phyloP scores from a whole-genome alignment of 37 sponge, comb jelly and placozoan species.

The Ianthella basta region DNA sequence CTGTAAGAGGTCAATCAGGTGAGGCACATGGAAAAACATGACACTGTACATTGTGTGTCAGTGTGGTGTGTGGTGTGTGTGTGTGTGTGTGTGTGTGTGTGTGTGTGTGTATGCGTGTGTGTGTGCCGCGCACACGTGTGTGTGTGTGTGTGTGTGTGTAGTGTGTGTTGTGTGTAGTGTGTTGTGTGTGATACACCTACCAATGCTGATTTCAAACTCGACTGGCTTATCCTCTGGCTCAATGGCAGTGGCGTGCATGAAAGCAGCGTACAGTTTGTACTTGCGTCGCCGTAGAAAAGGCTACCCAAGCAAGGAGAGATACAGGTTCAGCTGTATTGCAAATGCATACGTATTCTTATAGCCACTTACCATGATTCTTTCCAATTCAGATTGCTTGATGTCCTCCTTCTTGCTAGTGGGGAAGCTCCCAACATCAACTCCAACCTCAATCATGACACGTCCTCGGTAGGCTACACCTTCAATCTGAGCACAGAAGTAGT shows the following conservation, averaged over 20 bases:
- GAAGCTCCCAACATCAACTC: conserved; percentile 31
- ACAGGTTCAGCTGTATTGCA: too few species aligned
- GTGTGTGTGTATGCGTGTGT: too few species aligned
- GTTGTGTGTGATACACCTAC: conserved; percentile 10
- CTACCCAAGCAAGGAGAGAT: not conserved
- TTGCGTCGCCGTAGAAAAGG: conserved; percentile 50
- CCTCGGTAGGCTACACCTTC: conserved; percentile 77
- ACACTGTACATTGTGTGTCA: not conserved
- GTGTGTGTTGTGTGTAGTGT: too few species aligned
- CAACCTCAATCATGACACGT: conserved; percentile 58
- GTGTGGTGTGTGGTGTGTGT: not conserved
- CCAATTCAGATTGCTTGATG: not conserved
- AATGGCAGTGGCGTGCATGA: conserved; percentile 69
- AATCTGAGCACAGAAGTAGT: conserved; percentile 15
- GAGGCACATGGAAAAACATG: not conserved
- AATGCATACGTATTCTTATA: not conserved
- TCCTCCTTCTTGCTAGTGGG: conserved; percentile 30
- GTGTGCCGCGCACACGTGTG: too few species aligned
- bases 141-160: too few species aligned
- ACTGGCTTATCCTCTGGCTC: conserved; percentile 37
- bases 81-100: too few species aligned
- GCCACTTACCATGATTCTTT: conserved; percentile 1
- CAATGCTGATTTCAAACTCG: conserved; percentile 75
- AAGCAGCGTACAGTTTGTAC: conserved; percentile 59
- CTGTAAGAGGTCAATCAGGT: conserved; percentile 22